Percentiles rank a stretch among this genome's conserved stretches.
phyloP scores from a whole-genome alignment of 2,888 invertebrate species.

The Mechanitis mazaeus region DNA sequence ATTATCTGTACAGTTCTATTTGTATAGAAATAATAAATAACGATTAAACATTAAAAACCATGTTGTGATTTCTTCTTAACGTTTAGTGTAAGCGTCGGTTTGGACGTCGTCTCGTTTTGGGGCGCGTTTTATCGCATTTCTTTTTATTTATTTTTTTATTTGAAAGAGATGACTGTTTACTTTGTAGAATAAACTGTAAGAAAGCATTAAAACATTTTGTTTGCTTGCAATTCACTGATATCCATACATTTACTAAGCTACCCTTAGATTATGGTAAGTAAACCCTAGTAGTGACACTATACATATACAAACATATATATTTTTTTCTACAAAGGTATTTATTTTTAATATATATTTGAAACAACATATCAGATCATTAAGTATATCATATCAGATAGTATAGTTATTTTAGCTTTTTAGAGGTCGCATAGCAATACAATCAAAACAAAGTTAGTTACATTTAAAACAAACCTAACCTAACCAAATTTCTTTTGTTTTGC shows the following conservation, averaged over 20 bases:
- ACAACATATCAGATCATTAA: no score
- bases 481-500: no score
- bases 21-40: slow-evolving; percentile 79
- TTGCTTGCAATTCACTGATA: slow-evolving; percentile 23
- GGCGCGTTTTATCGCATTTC: slow-evolving; percentile 52
- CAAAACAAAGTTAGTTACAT: no score
- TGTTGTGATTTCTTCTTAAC: slow-evolving; percentile 72
- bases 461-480: no score
- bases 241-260: slow-evolving; percentile 7
- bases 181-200: slow-evolving; percentile 73
- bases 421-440: no score
- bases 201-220: slow-evolving; percentile 51
- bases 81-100: slow-evolving; percentile 55
- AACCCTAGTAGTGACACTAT: no score
- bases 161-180: slow-evolving; percentile 69
- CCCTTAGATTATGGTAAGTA: neutral
- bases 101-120: slow-evolving; percentile 40
- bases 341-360: no score
- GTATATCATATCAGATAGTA: no score
- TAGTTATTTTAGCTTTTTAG: no score
- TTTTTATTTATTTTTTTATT: slow-evolving; percentile 60
- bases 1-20: slow-evolving; percentile 79
- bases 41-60: slow-evolving; percentile 72
- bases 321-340: no score
- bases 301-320: no score